Conservation (phyloP, 2,113 vertebrate genomes). For the Dipodomys merriami region DNA sequence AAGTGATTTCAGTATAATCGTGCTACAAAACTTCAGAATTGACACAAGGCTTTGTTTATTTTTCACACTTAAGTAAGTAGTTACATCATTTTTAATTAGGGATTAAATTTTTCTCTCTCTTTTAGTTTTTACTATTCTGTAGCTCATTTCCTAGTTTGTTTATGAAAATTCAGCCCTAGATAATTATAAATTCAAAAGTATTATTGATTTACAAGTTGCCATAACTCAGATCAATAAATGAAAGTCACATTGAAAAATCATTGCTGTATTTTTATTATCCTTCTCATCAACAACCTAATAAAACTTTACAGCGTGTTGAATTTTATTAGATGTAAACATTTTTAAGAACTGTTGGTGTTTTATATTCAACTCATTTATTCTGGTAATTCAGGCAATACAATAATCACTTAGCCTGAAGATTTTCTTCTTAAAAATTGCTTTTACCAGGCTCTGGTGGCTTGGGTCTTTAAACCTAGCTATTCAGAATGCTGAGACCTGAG, state of each 20-base stretch:
- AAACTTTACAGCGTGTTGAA: slow-evolving; percentile 67
- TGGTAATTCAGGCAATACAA: neutral
- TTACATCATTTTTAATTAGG: slow-evolving; percentile 6
- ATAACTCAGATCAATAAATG: slow-evolving; percentile 44
- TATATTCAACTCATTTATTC: slow-evolving; percentile 43
- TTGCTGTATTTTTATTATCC: slow-evolving; percentile 43
- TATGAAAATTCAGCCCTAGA: neutral
- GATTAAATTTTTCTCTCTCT: slow-evolving; percentile 51
- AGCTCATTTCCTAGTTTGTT: slow-evolving; percentile 56
- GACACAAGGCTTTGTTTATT: neutral
- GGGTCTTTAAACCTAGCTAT: too few relatives aligned
- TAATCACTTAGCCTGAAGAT: neutral
- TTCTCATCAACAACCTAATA: slow-evolving; percentile 62
- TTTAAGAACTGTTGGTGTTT: neutral
- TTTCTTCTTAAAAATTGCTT: neutral
- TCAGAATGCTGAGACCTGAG: too few relatives aligned
- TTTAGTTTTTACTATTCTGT: slow-evolving; percentile 42
- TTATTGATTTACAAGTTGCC: neutral
- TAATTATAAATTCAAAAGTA: slow-evolving; percentile 31
- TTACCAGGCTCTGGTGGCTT: neutral
- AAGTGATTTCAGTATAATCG: slow-evolving; percentile 5
- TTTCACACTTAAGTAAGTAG: slow-evolving; percentile 20
- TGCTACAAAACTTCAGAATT: slow-evolving; percentile 23
- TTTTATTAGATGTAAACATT: slow-evolving; percentile 49
- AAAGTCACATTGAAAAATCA: slow-evolving; percentile 48